A percentile compares a stretch with the other conserved stretches of the same genome.
phyloP scores from a whole-genome alignment of 2,888 invertebrate genomes.

The Caenorhabditis plicata region DNA sequence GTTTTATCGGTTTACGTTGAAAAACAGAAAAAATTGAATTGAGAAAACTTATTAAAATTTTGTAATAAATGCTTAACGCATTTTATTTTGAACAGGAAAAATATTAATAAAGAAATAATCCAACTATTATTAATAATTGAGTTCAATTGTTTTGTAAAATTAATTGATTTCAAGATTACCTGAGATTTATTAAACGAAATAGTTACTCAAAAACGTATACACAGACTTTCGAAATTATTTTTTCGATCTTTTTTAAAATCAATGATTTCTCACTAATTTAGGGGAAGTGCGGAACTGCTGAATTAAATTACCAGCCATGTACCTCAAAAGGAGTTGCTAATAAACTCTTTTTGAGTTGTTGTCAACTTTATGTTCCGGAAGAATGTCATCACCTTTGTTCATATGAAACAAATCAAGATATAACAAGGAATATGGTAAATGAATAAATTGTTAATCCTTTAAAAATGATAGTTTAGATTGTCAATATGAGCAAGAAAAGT shows the following conservation, averaged over 20 bases:
- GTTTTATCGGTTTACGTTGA: too few relatives aligned
- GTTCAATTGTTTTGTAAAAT: too few relatives aligned
- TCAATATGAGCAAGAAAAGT: conserved; percentile 44
- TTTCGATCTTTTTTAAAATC: not conserved
- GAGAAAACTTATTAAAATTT: too few relatives aligned
- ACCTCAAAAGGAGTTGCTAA: conserved; percentile 59
- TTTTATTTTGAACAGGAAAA: too few relatives aligned
- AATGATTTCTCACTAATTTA: conserved; percentile 8
- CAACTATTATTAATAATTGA: too few relatives aligned
- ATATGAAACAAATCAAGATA: conserved; percentile 59
- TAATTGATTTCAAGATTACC: too few relatives aligned
- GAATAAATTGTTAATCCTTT: not conserved
- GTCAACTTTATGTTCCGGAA: conserved; percentile 58
- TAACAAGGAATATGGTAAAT: conserved; percentile 54
- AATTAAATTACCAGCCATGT: conserved; percentile 59
- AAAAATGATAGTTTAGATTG: conserved; percentile 41
- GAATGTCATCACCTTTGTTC: conserved; percentile 61
- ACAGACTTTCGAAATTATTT: not conserved
- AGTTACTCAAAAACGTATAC: too few relatives aligned
- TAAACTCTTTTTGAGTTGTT: conserved; percentile 58
- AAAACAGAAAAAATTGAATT: too few relatives aligned
- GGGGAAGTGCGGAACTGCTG: conserved; percentile 60
- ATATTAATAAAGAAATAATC: too few relatives aligned
- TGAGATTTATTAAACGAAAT: too few relatives aligned
- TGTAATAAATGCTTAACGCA: too few relatives aligned